Evolutionary conservation across 1,140 invertebrate genomes (phyloP).

Genomic region (Diploscapter pachys): DNA sequence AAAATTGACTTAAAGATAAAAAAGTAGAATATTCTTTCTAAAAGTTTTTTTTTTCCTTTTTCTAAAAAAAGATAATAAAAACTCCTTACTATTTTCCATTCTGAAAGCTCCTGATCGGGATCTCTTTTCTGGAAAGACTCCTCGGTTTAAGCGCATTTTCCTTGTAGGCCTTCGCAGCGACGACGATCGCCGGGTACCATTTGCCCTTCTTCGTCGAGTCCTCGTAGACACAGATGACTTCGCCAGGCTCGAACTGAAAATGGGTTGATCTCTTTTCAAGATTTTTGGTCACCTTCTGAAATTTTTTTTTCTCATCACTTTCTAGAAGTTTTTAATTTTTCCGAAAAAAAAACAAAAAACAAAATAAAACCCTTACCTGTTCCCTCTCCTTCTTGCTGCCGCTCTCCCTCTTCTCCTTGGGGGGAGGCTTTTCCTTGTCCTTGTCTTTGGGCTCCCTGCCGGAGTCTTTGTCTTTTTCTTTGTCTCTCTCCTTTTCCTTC

Average conservation of each 20-base stretch:
- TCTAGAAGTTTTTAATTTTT: too few relatives aligned
- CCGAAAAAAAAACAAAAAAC: conserved; percentile 11
- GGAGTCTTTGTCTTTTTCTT: conserved; percentile 25
- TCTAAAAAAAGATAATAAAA: conserved; percentile 1
- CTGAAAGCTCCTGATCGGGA: conserved; percentile 86
- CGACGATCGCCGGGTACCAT: conserved; percentile 87
- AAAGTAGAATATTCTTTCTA: conserved; percentile 42
- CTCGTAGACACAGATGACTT: conserved; percentile 75
- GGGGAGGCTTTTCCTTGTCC: conserved; percentile 11
- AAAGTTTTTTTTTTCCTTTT: conserved; percentile 15
- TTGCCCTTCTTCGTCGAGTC: conserved; percentile 73
- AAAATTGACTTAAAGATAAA: conserved; percentile 20
- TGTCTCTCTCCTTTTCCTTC: conserved; percentile 14
- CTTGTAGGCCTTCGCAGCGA: conserved; percentile 81
- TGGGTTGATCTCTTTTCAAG: not conserved
- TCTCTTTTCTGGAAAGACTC: conserved; percentile 72
- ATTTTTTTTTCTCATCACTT: not conserved
- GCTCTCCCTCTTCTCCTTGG: conserved; percentile 11
- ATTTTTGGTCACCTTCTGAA: not conserved
- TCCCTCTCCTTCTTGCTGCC: conserved; percentile 22
- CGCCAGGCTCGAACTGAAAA: conserved; percentile 66
- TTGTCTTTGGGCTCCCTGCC: conserved; percentile 18
- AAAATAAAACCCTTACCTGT: not conserved
- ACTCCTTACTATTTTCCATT: conserved; percentile 84
- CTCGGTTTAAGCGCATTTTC: conserved; percentile 66